A percentile compares a stretch with the other conserved stretches of the same genome.
These are phyloP conservation scores for Halcyon badia DNA, from an alignment of 2,797 vertebrate species.

Conservation along the genomic window DNA sequence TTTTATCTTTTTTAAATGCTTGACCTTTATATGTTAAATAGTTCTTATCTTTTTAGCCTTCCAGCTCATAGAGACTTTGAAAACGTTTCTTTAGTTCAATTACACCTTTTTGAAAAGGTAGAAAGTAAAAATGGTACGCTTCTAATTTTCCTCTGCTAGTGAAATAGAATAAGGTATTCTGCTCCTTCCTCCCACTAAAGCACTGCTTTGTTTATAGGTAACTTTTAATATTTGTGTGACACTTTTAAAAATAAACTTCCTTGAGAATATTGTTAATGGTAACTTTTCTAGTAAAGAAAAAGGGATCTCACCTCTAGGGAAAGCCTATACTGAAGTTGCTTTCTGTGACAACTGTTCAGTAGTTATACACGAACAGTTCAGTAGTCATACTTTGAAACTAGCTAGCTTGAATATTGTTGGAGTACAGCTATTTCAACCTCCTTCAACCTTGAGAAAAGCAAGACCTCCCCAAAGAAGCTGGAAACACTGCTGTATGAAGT, in stretches of 20 bases:
- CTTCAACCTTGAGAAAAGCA: neutral
- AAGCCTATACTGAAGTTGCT: neutral
- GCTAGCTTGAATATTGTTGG: neutral
- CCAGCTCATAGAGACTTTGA: neutral
- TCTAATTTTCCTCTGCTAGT: neutral
- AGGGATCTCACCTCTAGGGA: neutral
- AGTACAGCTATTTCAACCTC: neutral
- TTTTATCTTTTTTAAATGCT: neutral
- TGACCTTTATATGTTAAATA: conserved; percentile 33
- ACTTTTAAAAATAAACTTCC: neutral
- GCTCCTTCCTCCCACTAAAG: neutral
- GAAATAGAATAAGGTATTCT: neutral
- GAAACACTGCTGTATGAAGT: neutral
- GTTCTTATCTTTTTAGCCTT: neutral
- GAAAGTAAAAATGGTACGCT: neutral
- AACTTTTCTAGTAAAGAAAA: neutral
- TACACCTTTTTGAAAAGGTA: neutral
- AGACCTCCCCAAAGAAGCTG: neutral
- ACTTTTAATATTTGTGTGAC: neutral
- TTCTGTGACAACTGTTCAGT: neutral
- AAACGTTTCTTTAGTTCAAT: neutral
- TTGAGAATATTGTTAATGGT: neutral
- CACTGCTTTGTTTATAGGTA: neutral
- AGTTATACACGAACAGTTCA: neutral
- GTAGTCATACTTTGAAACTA: neutral